Base-by-base conservation (phyloP, 2,888 invertebrate genomes). In the Spodoptera exigua region DNA sequence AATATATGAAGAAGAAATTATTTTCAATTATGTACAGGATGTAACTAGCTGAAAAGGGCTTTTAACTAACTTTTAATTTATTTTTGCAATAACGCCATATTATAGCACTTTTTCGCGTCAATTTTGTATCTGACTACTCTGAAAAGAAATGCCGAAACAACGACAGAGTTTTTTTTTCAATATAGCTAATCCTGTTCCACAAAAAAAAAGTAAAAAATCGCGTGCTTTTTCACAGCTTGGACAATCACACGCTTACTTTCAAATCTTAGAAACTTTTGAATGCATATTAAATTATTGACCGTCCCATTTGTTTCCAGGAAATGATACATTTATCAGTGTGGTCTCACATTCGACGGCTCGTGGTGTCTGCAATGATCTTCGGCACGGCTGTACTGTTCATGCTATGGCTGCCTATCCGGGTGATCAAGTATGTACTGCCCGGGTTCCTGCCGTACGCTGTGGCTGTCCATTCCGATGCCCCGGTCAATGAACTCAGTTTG, bases 261-360 rank as follows among this genome's bases (percentile, higher is more conserved):
- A 9, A 27, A 27, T 27, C 4, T 27, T 9, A 27, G 27, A 3
- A 27, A 27, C 7, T 27, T 9, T 14, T 14, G 10, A 39, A 14
- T 9, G 10, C 9, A 14, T 14, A 39, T 9, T 3, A 13, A 52
- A 27, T n/a, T n/a, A 4, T 10, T 14, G n/a, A 32, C 16, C 2
- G 18, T 13, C 0, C 36, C 12, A 39, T 45, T 18, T 14, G 85
- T 27, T 48, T 44, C 0, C 83, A 98, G 95, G 97, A 98, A 96
- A 99, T 99, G 99, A 99, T 99, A 73, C 99, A 99, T 86, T 94
- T 99, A 34, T 98, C 99, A 1, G 98, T 99, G 37, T 93, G 98
- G 82, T 96, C 97, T 40, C 99, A 99, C 86, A 96, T 98, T 14
- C 95, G 99, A 11, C 96, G 99, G 35, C 95, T 99, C 45, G 95